Evolutionary conservation across 2,113 vertebrate genomes (phyloP).

Genomic region (Psephotus haematonotus): DNA sequence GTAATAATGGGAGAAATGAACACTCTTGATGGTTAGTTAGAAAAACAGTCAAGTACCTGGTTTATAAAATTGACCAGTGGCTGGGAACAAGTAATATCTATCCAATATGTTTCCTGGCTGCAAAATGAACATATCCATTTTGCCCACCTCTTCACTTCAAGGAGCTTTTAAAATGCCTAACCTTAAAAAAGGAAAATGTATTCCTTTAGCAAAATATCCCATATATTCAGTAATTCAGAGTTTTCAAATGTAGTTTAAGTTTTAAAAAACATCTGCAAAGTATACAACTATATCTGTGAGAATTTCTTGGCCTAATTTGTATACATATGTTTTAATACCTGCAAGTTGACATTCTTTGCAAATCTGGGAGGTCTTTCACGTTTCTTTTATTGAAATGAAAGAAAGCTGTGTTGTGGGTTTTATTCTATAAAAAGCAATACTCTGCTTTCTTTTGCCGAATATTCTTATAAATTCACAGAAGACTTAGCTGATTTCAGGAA

Average conservation of each 20-base stretch:
- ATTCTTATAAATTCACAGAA: background rate
- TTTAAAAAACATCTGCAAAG: background rate
- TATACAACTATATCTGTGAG: background rate
- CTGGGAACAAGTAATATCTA: background rate
- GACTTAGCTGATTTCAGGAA: conserved; percentile 15
- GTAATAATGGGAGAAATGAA: background rate
- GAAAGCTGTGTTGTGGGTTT: background rate
- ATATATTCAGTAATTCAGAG: background rate
- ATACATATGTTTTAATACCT: background rate
- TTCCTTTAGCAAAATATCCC: background rate
- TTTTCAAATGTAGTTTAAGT: background rate
- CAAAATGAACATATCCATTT: background rate
- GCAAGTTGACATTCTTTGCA: background rate
- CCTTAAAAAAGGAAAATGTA: background rate
- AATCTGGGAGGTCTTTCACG: background rate
- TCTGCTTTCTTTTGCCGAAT: background rate
- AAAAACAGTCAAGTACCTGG: background rate
- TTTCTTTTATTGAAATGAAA: background rate
- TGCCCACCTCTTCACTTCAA: background rate
- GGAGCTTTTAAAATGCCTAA: background rate
- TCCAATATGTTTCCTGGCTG: background rate
- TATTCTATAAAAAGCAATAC: background rate
- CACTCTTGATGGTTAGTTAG: background rate
- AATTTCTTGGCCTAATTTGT: background rate
- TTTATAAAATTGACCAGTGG: background rate